These are phyloP conservation scores for Parascotia fuliginaria DNA, from an alignment of 2,888 invertebrate species.

Conservation along the genomic window DNA sequence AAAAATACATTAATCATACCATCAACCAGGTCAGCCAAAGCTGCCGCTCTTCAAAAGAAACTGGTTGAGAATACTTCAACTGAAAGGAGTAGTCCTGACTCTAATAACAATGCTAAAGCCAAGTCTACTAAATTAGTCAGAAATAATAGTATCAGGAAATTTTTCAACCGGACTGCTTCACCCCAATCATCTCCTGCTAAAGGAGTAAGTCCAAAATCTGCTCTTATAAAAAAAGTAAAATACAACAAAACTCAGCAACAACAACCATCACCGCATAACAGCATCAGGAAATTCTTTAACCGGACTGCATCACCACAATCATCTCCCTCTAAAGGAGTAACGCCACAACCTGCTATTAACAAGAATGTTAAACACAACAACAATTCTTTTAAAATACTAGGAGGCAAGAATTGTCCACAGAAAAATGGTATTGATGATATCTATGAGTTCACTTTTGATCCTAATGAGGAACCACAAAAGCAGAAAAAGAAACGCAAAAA, in stretches of 20 bases:
- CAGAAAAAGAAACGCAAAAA: slow-evolving; percentile 74
- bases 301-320: neutral
- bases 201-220: slow-evolving; percentile 24
- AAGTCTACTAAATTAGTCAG: slow-evolving; percentile 4
- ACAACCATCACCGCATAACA: neutral
- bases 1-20: slow-evolving; percentile 9
- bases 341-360: slow-evolving; percentile 16
- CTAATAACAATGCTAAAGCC: slow-evolving; percentile 60
- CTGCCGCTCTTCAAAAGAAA: slow-evolving; percentile 23
- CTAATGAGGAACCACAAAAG: slow-evolving; percentile 73
- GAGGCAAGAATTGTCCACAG: slow-evolving; percentile 51
- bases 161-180: neutral
- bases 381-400: slow-evolving; percentile 62
- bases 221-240: too few species aligned
- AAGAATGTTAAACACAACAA: slow-evolving; percentile 48
- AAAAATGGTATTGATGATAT: slow-evolving; percentile 57
- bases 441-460: slow-evolving; percentile 81
- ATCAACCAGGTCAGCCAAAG: slow-evolving; percentile 14
- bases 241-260: neutral
- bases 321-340: slow-evolving; percentile 22
- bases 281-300: neutral
- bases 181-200: slow-evolving; percentile 12
- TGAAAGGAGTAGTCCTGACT: slow-evolving; percentile 51
- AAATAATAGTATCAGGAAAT: neutral
- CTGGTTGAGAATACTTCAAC: slow-evolving; percentile 17